Conservation (phyloP, 2,888 invertebrate species). For the Phaonia tiefii region DNA sequence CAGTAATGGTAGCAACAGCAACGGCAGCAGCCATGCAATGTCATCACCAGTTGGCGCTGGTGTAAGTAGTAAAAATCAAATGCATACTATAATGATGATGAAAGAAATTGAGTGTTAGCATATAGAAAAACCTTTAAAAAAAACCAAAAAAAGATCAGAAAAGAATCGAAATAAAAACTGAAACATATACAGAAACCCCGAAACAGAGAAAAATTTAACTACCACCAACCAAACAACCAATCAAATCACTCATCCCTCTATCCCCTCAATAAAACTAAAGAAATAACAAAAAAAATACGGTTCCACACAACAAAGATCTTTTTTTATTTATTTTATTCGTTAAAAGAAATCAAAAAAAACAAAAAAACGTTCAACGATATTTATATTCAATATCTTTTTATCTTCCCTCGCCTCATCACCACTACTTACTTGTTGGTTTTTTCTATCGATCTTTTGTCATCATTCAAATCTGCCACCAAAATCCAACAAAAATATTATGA, state of each 20-base stretch:
- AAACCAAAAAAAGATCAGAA: neutral
- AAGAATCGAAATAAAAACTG: conserved; percentile 10
- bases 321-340: too few relatives aligned
- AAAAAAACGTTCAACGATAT: too few relatives aligned
- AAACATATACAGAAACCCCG: conserved; percentile 20
- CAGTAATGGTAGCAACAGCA: conserved; percentile 74
- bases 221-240: neutral
- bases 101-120: conserved; percentile 57
- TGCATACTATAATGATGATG: conserved; percentile 62
- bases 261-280: neutral
- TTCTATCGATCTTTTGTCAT: too few relatives aligned
- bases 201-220: neutral
- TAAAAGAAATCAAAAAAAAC: too few relatives aligned
- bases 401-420: conserved; percentile 9
- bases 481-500: conserved; percentile 28
- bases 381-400: neutral
- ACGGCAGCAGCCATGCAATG: conserved; percentile 77
- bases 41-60: conserved; percentile 80
- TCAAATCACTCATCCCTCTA: neutral
- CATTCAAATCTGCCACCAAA: neutral
- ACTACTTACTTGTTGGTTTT: neutral
- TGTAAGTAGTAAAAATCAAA: conserved; percentile 74
- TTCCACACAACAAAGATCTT: too few relatives aligned
- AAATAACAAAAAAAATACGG: neutral
- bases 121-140: conserved; percentile 8